phyloP scores from a whole-genome alignment of 1,140 invertebrate genomes.

The Euura saliciscinereae region DNA sequence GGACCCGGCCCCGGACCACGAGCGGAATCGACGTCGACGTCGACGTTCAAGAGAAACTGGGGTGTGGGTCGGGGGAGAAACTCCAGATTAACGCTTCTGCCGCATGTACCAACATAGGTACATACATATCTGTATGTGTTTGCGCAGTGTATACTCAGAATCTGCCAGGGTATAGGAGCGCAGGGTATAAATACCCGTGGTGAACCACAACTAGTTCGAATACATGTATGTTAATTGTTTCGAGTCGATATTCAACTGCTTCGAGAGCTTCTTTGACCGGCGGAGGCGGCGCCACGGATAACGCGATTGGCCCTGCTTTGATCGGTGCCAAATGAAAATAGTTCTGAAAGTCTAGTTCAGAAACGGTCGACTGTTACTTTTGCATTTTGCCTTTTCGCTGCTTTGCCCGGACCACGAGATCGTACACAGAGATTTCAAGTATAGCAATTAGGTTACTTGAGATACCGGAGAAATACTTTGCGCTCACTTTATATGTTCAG shows the following conservation, averaged over 20 bases:
- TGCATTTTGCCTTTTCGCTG: too few species aligned
- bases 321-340: neutral
- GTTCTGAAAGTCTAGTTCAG: neutral
- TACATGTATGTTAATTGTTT: neutral
- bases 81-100: neutral
- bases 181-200: neutral
- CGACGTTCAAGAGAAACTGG: neutral
- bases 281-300: neutral
- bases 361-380: too few species aligned
- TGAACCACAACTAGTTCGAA: neutral
- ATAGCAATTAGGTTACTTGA: too few species aligned
- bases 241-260: neutral
- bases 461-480: too few species aligned
- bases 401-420: neutral
- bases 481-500: too few species aligned
- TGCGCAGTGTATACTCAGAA: neutral
- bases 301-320: neutral
- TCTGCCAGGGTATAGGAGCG: too few species aligned
- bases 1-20: neutral
- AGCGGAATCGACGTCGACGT: neutral
- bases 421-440: neutral
- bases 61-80: neutral
- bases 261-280: neutral
- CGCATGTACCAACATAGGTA: neutral
- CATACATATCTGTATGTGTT: neutral